A percentile compares a stretch with the other conserved stretches of the same genome.
Conservation (phyloP, 2,888 invertebrate species). For the Quadroppia sp. region DNA sequence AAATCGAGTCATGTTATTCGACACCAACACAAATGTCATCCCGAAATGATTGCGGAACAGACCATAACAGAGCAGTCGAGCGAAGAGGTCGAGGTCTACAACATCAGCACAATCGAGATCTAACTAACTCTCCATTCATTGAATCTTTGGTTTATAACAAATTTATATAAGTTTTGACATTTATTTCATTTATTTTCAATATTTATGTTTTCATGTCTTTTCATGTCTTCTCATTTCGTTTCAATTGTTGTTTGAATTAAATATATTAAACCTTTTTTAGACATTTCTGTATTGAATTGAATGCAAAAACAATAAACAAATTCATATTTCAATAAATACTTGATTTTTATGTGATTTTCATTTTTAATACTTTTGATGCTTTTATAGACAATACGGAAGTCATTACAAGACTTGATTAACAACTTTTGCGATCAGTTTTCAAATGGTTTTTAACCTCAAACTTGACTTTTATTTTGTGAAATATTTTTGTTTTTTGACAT, state of each 20-base stretch:
- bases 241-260: too few relatives aligned
- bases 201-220: too few relatives aligned
- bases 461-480: not conserved
- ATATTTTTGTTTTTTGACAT: too few relatives aligned
- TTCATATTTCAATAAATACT: not conserved
- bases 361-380: not conserved
- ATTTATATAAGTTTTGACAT: too few relatives aligned
- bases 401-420: conserved; percentile 8
- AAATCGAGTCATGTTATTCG: conserved; percentile 39
- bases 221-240: too few relatives aligned
- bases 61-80: not conserved
- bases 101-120: not conserved
- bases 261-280: too few relatives aligned
- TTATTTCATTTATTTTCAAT: too few relatives aligned
- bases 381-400: too few relatives aligned
- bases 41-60: conserved; percentile 12
- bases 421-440: not conserved
- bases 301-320: not conserved
- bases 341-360: not conserved
- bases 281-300: not conserved
- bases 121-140: not conserved
- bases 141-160: too few relatives aligned
- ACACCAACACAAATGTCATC: conserved; percentile 40
- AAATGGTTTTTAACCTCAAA: not conserved
- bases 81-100: conserved; percentile 1